Conservation (phyloP, 2,888 invertebrate species). For the Bhutanitis thaidina region DNA sequence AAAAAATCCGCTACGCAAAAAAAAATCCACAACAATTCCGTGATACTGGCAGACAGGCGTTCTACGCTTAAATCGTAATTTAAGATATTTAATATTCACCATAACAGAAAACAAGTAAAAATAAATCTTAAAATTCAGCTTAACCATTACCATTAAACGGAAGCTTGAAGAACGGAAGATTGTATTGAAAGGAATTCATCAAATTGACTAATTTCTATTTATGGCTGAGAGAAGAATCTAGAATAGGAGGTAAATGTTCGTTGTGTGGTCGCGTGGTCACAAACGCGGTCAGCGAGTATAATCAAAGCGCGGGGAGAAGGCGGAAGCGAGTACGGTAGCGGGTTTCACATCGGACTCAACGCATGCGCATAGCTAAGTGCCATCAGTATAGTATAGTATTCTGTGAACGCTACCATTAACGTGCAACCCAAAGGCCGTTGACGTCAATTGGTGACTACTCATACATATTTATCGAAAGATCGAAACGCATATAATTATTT, state of each 20-base stretch:
- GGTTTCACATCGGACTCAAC: background rate
- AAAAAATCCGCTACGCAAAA: too few species aligned
- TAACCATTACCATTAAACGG: background rate
- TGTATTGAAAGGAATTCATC: slow-evolving; percentile 29
- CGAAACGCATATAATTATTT: slow-evolving; percentile 33
- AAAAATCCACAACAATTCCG: too few species aligned
- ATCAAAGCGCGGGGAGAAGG: background rate
- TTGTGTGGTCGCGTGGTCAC: slow-evolving; percentile 20
- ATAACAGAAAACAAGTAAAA: too few species aligned
- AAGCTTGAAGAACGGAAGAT: too few species aligned
- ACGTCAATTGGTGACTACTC: slow-evolving; percentile 35
- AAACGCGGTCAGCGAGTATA: background rate
- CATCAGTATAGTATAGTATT: background rate
- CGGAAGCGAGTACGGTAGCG: background rate
- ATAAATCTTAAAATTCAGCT: too few species aligned
- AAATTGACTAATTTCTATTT: slow-evolving; percentile 28
- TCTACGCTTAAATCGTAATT: too few species aligned
- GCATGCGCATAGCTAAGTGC: slow-evolving; percentile 1
- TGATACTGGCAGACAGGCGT: too few species aligned
- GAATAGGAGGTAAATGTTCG: slow-evolving; percentile 36
- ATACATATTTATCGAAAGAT: slow-evolving; percentile 37
- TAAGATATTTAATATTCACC: too few species aligned
- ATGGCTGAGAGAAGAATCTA: slow-evolving; percentile 29
- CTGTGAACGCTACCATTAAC: slow-evolving; percentile 2
- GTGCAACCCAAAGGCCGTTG: slow-evolving; percentile 29